A percentile compares a stretch with the other conserved stretches of the same genome.
phyloP scores from a whole-genome alignment of 2,888 invertebrate species.

The Mimachlamys varia region DNA sequence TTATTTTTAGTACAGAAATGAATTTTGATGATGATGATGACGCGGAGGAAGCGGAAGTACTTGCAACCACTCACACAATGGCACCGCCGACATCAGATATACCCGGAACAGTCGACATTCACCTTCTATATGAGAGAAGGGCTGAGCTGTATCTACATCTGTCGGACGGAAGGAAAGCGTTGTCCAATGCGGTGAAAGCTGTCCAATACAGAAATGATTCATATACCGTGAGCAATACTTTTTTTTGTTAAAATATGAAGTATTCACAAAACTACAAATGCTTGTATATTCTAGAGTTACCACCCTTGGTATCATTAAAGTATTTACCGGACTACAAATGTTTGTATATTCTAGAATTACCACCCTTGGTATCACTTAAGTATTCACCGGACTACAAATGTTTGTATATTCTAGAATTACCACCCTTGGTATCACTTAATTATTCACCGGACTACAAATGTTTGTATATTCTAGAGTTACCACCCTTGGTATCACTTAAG shows the following conservation, averaged over 20 bases:
- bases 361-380: background rate
- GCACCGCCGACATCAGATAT: background rate
- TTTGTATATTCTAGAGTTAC: too few species aligned
- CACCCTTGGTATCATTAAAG: background rate
- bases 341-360: background rate
- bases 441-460: too few species aligned
- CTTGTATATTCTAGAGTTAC: background rate
- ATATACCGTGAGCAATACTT: background rate
- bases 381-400: too few species aligned
- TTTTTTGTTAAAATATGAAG: too few species aligned
- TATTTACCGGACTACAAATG: background rate
- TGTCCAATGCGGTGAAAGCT: background rate
- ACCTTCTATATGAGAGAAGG: background rate
- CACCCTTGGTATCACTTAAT: too few species aligned
- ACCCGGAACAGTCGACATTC: background rate
- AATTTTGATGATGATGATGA: too few species aligned
- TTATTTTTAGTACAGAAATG: too few species aligned
- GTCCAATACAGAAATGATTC: background rate
- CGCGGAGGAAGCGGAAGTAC: too few species aligned
- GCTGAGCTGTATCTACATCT: background rate
- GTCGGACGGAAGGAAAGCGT: background rate
- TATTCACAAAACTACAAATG: background rate
- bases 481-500: too few species aligned
- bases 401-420: too few species aligned
- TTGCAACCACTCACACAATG: too few species aligned